Conservation (phyloP, 1,140 invertebrate species). For the Bombus affinis region DNA sequence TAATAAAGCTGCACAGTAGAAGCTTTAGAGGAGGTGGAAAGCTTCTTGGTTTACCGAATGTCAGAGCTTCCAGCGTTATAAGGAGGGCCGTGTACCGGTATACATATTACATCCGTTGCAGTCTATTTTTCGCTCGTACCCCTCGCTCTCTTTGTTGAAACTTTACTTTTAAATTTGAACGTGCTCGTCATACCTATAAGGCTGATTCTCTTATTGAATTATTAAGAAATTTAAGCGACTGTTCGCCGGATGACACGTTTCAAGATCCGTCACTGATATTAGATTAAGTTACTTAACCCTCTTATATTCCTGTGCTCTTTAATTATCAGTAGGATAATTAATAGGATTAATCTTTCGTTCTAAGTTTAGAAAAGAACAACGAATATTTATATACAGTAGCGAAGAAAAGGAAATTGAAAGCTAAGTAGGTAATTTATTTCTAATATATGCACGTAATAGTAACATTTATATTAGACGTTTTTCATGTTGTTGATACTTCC, state of each 20-base stretch:
- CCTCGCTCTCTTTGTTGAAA: not conserved
- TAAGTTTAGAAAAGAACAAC: not conserved
- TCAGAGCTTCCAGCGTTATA: not conserved
- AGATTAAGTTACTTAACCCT: not conserved
- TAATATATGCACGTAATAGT: too few relatives aligned
- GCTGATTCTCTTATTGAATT: not conserved
- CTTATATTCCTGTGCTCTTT: not conserved
- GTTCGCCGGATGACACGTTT: not conserved
- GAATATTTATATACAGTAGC: not conserved
- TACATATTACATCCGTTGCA: not conserved
- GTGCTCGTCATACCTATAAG: not conserved
- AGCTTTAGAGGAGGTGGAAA: not conserved
- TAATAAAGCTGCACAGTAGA: not conserved
- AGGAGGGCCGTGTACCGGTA: too few relatives aligned
- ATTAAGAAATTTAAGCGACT: not conserved
- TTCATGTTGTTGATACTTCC: too few relatives aligned
- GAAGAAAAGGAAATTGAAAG: too few relatives aligned
- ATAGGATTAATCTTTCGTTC: not conserved
- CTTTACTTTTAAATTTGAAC: not conserved
- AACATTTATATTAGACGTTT: too few relatives aligned
- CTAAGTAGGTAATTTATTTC: too few relatives aligned
- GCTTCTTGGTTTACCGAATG: not conserved
- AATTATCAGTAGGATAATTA: not conserved
- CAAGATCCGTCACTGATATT: too few relatives aligned
- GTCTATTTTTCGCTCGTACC: not conserved